Evolutionary conservation across 2,888 invertebrate species (phyloP).

Genomic region (Drosophila kambysellisi): DNA sequence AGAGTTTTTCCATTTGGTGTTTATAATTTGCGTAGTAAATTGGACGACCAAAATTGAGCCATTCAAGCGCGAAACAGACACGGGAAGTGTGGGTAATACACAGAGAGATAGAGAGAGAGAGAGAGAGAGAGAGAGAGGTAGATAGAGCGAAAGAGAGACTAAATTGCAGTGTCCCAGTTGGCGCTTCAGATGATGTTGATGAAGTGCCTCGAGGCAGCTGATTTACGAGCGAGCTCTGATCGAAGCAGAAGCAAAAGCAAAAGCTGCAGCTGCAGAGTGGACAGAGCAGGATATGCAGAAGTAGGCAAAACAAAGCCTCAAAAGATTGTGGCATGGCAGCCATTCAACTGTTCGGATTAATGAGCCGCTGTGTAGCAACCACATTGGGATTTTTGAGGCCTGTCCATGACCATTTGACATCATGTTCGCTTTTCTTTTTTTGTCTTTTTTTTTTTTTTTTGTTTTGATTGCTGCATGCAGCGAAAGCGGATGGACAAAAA

Average conservation of each 20-base stretch:
- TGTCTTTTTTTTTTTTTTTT: not conserved
- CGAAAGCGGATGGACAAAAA: constrained; percentile 26
- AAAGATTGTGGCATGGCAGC: constrained; percentile 47
- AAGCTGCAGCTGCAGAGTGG: not conserved
- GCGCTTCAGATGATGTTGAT: constrained; percentile 42
- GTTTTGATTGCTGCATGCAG: constrained; percentile 33
- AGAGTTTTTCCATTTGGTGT: constrained; percentile 68
- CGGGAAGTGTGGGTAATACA: constrained; percentile 1
- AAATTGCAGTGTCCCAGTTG: constrained; percentile 65
- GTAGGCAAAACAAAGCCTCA: constrained; percentile 44
- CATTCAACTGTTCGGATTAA: constrained; percentile 75
- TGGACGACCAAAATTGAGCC: constrained; percentile 65
- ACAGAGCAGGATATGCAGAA: constrained; percentile 12
- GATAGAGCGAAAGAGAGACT: constrained; percentile 11
- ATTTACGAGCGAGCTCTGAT: constrained; percentile 60
- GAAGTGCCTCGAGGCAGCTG: constrained; percentile 69
- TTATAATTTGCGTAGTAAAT: constrained; percentile 76
- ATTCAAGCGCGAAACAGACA: constrained; percentile 55
- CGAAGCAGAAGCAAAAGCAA: constrained; percentile 5
- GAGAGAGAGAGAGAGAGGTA: not conserved
- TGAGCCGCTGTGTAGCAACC: constrained; percentile 70
- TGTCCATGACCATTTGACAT: constrained; percentile 52
- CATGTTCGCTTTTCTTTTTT: constrained; percentile 37
- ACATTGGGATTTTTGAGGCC: constrained; percentile 69
- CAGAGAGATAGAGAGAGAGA: not conserved